Conservation (phyloP, 2,888 invertebrate species). For the Epistrophe eligans region DNA sequence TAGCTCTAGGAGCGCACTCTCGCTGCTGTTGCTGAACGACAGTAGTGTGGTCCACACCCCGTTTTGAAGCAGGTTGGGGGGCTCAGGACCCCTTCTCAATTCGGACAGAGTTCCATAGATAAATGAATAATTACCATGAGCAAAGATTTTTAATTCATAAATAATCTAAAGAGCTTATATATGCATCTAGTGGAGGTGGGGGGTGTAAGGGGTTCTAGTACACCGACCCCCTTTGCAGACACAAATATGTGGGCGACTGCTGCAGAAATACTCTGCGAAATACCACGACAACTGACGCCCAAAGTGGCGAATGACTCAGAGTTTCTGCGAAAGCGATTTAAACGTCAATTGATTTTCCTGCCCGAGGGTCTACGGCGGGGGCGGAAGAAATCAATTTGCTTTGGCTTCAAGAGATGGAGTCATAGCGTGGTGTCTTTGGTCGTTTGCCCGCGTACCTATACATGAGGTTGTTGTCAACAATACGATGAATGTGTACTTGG, state of each 20-base stretch:
- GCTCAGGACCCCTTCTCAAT: constrained; percentile 22
- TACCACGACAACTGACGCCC: constrained; percentile 24
- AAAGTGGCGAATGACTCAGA: constrained; percentile 62
- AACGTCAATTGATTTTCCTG: constrained; percentile 67
- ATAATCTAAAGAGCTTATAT: constrained; percentile 59
- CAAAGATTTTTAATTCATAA: constrained; percentile 71
- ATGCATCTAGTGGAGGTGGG: neutral
- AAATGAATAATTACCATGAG: constrained; percentile 69
- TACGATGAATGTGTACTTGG: constrained; percentile 66
- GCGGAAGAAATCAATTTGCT: constrained; percentile 57
- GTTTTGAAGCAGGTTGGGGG: constrained; percentile 44
- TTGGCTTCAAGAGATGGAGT: constrained; percentile 52
- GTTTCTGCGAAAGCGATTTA: constrained; percentile 61
- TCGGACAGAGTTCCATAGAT: constrained; percentile 13
- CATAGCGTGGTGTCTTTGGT: constrained; percentile 34
- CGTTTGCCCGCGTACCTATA: constrained; percentile 12
- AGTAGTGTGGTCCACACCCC: constrained; percentile 63
- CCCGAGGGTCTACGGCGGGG: constrained; percentile 15
- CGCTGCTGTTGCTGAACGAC: constrained; percentile 21
- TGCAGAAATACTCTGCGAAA: constrained; percentile 34
- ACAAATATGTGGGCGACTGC: constrained; percentile 63
- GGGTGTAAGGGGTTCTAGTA: neutral
- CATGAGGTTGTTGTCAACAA: constrained; percentile 51
- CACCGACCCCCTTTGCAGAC: constrained; percentile 27
- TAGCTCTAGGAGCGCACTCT: constrained; percentile 51